phyloP scores from a whole-genome alignment of 2,113 vertebrate species.

The Scortum barcoo region DNA sequence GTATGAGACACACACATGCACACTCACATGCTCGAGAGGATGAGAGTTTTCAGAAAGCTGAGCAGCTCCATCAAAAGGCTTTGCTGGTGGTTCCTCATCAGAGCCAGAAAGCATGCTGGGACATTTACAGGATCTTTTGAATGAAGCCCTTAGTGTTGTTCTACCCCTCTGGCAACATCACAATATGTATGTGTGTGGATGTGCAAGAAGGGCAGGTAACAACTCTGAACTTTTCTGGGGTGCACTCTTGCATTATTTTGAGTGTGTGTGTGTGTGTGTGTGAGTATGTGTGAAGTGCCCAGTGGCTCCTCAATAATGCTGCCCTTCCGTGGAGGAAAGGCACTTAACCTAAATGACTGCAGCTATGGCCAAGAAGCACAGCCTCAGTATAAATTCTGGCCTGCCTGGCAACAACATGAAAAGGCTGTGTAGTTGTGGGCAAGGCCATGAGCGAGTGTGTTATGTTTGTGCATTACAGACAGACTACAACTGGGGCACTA shows the following conservation, averaged over 20 bases:
- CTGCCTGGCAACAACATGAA: slow-evolving; percentile 52
- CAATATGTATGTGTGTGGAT: slow-evolving; percentile 20
- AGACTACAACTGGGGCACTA: slow-evolving; percentile 29
- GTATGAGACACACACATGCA: not conserved
- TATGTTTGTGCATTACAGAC: slow-evolving; percentile 39
- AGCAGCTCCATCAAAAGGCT: slow-evolving; percentile 41
- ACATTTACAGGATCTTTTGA: slow-evolving; percentile 57
- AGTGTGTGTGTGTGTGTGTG: slow-evolving; percentile 1
- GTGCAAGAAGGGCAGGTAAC: slow-evolving; percentile 17
- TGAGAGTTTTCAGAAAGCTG: slow-evolving; percentile 1
- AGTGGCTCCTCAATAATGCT: slow-evolving; percentile 44
- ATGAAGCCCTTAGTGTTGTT: slow-evolving; percentile 32
- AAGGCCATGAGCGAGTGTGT: slow-evolving; percentile 41
- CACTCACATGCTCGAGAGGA: not conserved
- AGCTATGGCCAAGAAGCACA: slow-evolving; percentile 52
- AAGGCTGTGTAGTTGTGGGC: slow-evolving; percentile 33
- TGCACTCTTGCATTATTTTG: not conserved
- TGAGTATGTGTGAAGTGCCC: not conserved
- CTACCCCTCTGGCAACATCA: slow-evolving; percentile 30
- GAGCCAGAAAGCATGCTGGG: slow-evolving; percentile 67
- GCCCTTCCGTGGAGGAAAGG: slow-evolving; percentile 57
- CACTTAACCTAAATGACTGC: slow-evolving; percentile 77
- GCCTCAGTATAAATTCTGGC: slow-evolving; percentile 56
- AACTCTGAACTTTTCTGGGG: not conserved
- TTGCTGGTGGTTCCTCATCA: slow-evolving; percentile 36